These are phyloP conservation scores for Whitmania pigra DNA, from an alignment of 1,140 invertebrate species.

Conservation along the genomic window DNA sequence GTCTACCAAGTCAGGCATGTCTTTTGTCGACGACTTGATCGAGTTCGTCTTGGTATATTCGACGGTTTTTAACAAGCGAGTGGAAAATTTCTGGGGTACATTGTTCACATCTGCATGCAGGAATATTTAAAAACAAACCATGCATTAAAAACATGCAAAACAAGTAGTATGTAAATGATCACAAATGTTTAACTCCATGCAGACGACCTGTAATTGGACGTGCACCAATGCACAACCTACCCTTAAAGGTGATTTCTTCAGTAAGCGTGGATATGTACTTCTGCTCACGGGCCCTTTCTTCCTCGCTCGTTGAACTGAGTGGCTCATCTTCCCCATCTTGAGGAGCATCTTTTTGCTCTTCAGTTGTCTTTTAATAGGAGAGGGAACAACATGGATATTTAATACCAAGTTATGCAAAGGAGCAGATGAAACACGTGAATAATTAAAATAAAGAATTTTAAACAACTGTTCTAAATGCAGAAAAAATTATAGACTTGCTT, in stretches of 20 bases:
- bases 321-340: background rate
- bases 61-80: slow-evolving; percentile 13
- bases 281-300: slow-evolving; percentile 7
- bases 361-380: too few species aligned
- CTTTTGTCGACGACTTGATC: slow-evolving; percentile 15
- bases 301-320: background rate
- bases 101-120: slow-evolving; percentile 12
- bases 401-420: too few species aligned
- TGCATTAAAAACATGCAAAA: slow-evolving; percentile 2
- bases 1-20: background rate
- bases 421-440: too few species aligned
- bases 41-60: slow-evolving; percentile 11
- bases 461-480: too few species aligned
- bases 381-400: too few species aligned
- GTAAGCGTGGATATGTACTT: slow-evolving; percentile 16
- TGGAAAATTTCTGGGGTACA: slow-evolving; percentile 12
- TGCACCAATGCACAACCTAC: background rate
- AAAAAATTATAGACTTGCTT: too few species aligned
- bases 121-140: background rate
- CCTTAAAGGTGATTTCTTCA: slow-evolving; percentile 14
- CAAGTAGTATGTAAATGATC: background rate
- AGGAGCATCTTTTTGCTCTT: too few species aligned
- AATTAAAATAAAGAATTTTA: too few species aligned
- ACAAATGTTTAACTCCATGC: background rate
- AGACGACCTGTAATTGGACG: background rate